Conservation (phyloP, 2,797 vertebrate genomes). For the Darevskia mixta region DNA sequence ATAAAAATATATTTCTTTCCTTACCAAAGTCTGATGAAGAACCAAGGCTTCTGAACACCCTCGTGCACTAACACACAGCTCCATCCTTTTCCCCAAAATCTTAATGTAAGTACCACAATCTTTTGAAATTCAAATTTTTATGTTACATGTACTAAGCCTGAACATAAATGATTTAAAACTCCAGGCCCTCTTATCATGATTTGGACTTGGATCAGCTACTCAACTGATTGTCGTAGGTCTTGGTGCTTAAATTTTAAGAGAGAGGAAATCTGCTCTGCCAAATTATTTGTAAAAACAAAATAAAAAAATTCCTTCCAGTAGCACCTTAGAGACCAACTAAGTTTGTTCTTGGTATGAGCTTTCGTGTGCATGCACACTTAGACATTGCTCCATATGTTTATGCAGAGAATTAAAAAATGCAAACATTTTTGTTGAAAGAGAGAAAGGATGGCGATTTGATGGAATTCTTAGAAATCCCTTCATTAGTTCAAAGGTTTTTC, state of each 20-base stretch:
- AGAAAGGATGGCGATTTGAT: not conserved
- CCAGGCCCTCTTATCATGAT: conserved; percentile 60
- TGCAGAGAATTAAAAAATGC: not conserved
- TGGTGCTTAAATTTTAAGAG: conserved; percentile 43
- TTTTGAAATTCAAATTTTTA: conserved; percentile 54
- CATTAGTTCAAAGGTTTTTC: conserved; percentile 11
- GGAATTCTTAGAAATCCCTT: not conserved
- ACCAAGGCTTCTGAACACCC: conserved; percentile 39
- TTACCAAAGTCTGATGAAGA: conserved; percentile 47
- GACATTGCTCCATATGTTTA: conserved; percentile 25
- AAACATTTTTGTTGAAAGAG: not conserved
- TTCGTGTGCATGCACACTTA: too few relatives aligned
- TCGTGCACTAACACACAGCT: conserved; percentile 43
- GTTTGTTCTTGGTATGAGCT: too few relatives aligned
- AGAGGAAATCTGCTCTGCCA: not conserved
- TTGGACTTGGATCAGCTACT: conserved; percentile 46
- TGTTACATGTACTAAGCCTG: conserved; percentile 53
- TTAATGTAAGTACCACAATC: conserved; percentile 78
- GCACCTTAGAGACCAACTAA: too few relatives aligned
- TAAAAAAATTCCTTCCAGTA: too few relatives aligned
- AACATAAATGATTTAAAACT: conserved; percentile 60
- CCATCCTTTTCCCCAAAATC: conserved; percentile 44
- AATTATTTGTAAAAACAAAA: conserved; percentile 34
- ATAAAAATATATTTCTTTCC: conserved; percentile 37
- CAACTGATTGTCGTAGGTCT: conserved; percentile 58